Evolutionary conservation across 2,888 invertebrate species (phyloP), one percentile per base, ranked within the genome.

Genomic region (Cenopis cana): DNA sequence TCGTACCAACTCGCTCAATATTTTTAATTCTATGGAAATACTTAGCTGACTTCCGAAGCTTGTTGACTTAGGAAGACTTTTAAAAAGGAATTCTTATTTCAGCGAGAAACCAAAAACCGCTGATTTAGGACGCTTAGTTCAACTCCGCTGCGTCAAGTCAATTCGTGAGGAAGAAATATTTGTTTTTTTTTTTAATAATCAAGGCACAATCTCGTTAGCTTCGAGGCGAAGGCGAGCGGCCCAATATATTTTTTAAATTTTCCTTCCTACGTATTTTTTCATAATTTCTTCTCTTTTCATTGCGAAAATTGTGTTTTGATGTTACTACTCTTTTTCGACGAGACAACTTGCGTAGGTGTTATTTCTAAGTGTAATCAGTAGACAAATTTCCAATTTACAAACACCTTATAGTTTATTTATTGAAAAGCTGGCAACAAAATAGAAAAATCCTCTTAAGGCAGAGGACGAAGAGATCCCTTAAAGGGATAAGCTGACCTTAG

Each of bases 211-310:
- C 55, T 65, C 54, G 46, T 65, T 65, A 55, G 24, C 55, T 14
- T 55, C 20, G 14, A 24, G 38, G 41, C 29, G 54, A 65, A 55
- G 14, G 17, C 38, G n/a, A 54, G 29, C 55, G 12, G 14, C 29
- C 41, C 54, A 64, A 38, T 56, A 55, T 64, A 52, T 64, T 52
- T 38, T 64, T 64, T 54, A n/a, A 54, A 54, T 54, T 55, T 65
- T 41, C 55, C 29, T 65, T 55, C 29, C 46, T 41, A 54, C 54
- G 29, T 10, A n/a, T n/a, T n/a, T 36, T n/a, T 56, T 36, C 17
- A 17, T 33, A 11, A 36, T 17, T 41, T 55, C 41, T 20, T 65
- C 12, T 41, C 46, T 60, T 36, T 61, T 50, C 33, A 24, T 5
- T 3, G 17, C 10, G 29, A 56, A 33, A 17, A 36, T 55, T 41